Conservation (phyloP, 2,888 invertebrate species). For the Lissonota sp. region DNA sequence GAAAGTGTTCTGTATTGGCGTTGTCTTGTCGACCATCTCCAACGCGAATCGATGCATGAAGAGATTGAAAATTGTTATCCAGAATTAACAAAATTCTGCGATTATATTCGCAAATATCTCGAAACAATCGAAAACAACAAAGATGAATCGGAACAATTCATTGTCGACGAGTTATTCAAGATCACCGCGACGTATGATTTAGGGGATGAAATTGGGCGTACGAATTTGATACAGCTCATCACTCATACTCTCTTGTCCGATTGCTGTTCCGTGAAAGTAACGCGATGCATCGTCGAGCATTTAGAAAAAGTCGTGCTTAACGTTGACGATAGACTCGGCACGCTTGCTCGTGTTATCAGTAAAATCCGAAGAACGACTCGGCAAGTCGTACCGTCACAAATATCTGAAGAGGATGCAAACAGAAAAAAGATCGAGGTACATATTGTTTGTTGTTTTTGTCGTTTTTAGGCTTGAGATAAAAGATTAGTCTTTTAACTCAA, state of each 20-base stretch:
- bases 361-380: constrained; percentile 86
- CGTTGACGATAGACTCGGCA: constrained; percentile 83
- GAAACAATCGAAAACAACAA: constrained; percentile 58
- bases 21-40: constrained; percentile 85
- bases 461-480: background rate
- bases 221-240: constrained; percentile 85
- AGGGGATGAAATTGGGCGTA: constrained; percentile 87
- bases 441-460: constrained; percentile 1
- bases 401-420: constrained; percentile 84
- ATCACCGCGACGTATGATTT: constrained; percentile 87
- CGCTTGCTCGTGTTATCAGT: constrained; percentile 86
- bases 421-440: constrained; percentile 84
- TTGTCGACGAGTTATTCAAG: constrained; percentile 87
- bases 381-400: constrained; percentile 81
- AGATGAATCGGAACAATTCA: constrained; percentile 83
- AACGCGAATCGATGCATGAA: constrained; percentile 84
- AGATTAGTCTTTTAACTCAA: too few relatives aligned
- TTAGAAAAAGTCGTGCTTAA: constrained; percentile 84
- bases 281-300: constrained; percentile 80
- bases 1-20: constrained; percentile 88
- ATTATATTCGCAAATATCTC: constrained; percentile 89
- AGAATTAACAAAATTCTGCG: constrained; percentile 89
- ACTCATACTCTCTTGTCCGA: constrained; percentile 85
- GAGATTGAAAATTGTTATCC: constrained; percentile 88
- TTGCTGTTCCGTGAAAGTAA: constrained; percentile 81